These are phyloP conservation scores for Tetraodon nigroviridis DNA, from an alignment of 2,113 vertebrate genomes.

Conservation along the genomic window DNA sequence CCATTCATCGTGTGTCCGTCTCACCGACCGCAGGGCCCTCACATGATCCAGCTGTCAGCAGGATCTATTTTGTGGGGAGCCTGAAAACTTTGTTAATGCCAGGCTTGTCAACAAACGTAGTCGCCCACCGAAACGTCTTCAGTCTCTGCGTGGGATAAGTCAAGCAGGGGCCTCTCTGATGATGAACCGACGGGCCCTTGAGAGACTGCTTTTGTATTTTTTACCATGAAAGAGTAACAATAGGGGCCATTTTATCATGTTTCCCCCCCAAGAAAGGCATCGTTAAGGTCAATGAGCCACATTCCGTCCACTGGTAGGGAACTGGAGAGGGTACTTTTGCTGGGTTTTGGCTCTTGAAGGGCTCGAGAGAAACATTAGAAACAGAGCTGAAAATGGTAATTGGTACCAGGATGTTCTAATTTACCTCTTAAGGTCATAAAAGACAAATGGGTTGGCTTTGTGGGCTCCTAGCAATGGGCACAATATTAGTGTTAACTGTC, in stretches of 20 bases:
- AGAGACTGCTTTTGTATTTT: no score
- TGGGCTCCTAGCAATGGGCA: background rate
- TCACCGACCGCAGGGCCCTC: conserved; percentile 1
- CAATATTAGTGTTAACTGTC: no score
- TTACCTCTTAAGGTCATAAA: background rate
- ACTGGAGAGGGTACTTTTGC: no score
- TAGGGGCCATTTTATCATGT: no score
- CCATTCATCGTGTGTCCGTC: conserved; percentile 4
- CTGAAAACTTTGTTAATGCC: conserved; percentile 23
- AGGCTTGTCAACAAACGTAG: background rate
- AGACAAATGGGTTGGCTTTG: background rate
- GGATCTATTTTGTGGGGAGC: conserved; percentile 9
- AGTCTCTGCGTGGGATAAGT: background rate
- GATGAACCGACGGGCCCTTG: no score
- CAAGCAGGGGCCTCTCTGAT: background rate
- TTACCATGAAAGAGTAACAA: no score
- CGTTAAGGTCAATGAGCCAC: no score
- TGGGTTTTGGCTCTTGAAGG: no score
- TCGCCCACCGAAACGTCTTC: conserved; percentile 4
- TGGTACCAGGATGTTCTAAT: conserved; percentile 19
- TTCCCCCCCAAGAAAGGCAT: no score
- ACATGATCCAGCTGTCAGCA: conserved; percentile 31
- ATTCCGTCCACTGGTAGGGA: no score
- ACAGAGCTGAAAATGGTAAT: conserved; percentile 21
- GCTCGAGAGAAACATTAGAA: conserved; percentile 20